Evolutionary conservation across 2,888 invertebrate species (phyloP).

Genomic region (Neocrepidodera transversa): DNA sequence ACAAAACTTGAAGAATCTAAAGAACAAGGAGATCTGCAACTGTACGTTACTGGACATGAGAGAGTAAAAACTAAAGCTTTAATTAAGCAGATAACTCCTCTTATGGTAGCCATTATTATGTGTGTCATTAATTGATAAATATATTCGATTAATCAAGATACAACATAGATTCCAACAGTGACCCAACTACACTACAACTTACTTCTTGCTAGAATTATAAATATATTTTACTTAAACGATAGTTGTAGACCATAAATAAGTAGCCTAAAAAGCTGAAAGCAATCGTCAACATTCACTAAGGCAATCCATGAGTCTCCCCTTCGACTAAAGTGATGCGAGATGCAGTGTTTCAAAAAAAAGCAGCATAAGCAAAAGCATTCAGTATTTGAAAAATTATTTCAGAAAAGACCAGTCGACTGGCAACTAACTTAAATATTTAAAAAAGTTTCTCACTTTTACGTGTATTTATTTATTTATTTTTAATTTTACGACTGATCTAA

Average conservation of each 20-base stretch:
- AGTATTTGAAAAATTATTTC: conserved; percentile 63
- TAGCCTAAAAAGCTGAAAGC: conserved; percentile 25
- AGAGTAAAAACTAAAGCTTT: too few relatives aligned
- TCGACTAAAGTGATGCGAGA: conserved; percentile 52
- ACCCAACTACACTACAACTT: too few relatives aligned
- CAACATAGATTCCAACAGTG: too few relatives aligned
- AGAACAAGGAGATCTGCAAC: too few relatives aligned
- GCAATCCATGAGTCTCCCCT: conserved; percentile 32
- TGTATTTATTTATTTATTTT: conserved; percentile 22
- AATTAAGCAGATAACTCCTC: too few relatives aligned
- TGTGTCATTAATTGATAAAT: too few relatives aligned
- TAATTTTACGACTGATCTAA: conserved; percentile 57
- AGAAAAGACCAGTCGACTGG: conserved; percentile 75
- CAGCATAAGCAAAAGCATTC: conserved; percentile 57
- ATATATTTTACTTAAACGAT: background rate
- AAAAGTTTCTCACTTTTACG: conserved; percentile 22
- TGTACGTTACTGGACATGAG: too few relatives aligned
- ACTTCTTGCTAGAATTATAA: background rate
- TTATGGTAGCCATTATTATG: too few relatives aligned
- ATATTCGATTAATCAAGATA: too few relatives aligned
- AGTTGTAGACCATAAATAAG: background rate
- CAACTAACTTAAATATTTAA: conserved; percentile 64
- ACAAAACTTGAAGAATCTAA: too few relatives aligned
- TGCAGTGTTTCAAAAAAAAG: conserved; percentile 49
- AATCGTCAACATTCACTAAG: conserved; percentile 41